phyloP scores from a whole-genome alignment of 2,797 vertebrate species.

The Heliangelus exortis region DNA sequence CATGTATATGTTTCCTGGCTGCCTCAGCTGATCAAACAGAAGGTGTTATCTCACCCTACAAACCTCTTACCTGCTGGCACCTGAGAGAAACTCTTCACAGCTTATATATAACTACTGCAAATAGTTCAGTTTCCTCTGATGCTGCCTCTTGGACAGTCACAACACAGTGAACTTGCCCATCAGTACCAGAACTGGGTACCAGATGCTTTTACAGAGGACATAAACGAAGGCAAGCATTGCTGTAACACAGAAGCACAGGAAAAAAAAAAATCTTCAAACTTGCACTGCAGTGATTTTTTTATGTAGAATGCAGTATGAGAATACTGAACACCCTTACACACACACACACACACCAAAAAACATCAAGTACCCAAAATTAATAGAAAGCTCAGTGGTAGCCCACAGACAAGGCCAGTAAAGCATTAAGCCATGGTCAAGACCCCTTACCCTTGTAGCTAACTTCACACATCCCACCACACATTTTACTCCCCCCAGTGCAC shows the following conservation, averaged over 20 bases:
- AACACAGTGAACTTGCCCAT: fast-evolving
- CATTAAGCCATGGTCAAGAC: background rate
- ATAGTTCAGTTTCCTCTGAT: background rate
- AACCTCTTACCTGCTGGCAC: background rate
- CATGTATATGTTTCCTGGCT: background rate
- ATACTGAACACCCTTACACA: background rate
- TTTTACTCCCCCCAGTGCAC: background rate
- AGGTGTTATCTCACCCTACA: background rate
- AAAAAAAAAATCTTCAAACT: background rate
- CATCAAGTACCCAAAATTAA: background rate
- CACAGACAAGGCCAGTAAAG: background rate
- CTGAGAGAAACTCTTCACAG: background rate
- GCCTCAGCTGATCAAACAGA: background rate
- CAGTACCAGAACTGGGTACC: background rate
- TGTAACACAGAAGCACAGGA: background rate
- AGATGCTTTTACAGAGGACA: background rate
- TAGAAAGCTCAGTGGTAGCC: background rate
- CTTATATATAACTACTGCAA: background rate
- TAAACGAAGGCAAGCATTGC: background rate
- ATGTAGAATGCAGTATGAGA: fast-evolving
- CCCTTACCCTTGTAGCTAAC: background rate
- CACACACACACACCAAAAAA: background rate
- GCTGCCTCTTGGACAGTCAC: background rate
- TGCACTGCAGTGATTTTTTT: background rate
- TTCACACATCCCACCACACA: background rate